Conservation (phyloP, 2,113 vertebrate genomes). For the Odobenus rosmarus region DNA sequence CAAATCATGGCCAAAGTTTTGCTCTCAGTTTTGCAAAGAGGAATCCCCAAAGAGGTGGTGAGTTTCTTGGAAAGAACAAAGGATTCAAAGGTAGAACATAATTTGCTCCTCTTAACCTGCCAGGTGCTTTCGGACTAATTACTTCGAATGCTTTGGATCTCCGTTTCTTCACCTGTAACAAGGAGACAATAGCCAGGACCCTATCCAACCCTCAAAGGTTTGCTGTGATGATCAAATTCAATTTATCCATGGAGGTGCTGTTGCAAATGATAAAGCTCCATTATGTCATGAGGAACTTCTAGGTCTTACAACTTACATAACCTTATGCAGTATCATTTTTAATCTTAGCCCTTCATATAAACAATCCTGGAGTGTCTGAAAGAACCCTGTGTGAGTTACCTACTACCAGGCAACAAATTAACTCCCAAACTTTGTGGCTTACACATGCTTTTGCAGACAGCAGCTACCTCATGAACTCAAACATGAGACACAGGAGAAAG, state of each 20-base stretch:
- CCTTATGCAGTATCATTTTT: not conserved
- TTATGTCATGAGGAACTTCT: not conserved
- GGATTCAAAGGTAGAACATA: not conserved
- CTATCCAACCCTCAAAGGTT: not conserved
- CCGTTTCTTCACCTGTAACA: not conserved
- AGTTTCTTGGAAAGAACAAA: not conserved
- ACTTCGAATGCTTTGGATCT: not conserved
- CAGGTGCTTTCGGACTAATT: not conserved
- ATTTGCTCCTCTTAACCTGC: not conserved
- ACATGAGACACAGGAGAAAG: accelerated
- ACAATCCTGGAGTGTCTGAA: not conserved
- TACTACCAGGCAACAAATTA: accelerated
- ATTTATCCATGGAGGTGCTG: not conserved
- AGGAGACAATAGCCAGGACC: not conserved
- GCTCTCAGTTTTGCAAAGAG: not conserved
- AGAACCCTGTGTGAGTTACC: accelerated
- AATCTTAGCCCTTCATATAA: not conserved
- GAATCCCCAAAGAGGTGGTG: not conserved
- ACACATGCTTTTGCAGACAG: not conserved
- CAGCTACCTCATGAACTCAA: not conserved
- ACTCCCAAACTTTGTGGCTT: not conserved
- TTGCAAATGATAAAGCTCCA: not conserved
- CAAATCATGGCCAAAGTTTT: not conserved
- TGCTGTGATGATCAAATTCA: not conserved
- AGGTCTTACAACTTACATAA: no score